These are phyloP conservation scores for Urophycis tenuis DNA, from an alignment of 2,797 vertebrate species.

Conservation along the genomic window DNA sequence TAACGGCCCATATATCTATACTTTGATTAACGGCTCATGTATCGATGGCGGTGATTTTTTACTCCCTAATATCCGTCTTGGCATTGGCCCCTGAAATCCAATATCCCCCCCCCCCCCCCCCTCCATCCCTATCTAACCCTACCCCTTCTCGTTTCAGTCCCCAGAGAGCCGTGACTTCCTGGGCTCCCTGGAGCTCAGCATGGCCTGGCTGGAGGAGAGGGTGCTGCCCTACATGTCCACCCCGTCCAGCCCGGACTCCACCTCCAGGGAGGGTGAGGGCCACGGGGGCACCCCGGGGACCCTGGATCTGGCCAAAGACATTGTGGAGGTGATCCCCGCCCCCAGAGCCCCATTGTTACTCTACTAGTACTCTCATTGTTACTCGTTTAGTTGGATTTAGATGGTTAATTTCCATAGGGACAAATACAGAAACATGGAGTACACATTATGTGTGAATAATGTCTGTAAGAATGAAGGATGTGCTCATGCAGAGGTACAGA, in stretches of 20 bases:
- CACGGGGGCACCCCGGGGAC: slow-evolving; percentile 40
- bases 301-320: slow-evolving; percentile 62
- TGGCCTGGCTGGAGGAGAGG: slow-evolving; percentile 62
- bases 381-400: neutral
- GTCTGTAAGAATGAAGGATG: neutral
- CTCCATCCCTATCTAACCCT: neutral
- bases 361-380: no score
- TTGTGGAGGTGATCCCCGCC: slow-evolving; percentile 75
- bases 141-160: slow-evolving; percentile 58
- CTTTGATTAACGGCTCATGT: no score
- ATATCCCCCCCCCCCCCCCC: neutral
- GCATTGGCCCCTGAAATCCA: neutral
- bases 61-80: neutral
- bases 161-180: slow-evolving; percentile 75
- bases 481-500: neutral
- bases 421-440: neutral
- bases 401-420: no score
- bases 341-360: neutral
- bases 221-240: slow-evolving; percentile 77
- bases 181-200: slow-evolving; percentile 14
- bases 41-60: no score
- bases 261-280: slow-evolving; percentile 45
- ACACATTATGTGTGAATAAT: neutral
- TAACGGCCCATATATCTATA: no score
- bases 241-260: slow-evolving; percentile 70